Percentiles rank a stretch among this genome's conserved stretches.
Evolutionary conservation across 53 echinoderm and acorn worm species (phyloP).

Genomic region (Echinometra lucunter): DNA sequence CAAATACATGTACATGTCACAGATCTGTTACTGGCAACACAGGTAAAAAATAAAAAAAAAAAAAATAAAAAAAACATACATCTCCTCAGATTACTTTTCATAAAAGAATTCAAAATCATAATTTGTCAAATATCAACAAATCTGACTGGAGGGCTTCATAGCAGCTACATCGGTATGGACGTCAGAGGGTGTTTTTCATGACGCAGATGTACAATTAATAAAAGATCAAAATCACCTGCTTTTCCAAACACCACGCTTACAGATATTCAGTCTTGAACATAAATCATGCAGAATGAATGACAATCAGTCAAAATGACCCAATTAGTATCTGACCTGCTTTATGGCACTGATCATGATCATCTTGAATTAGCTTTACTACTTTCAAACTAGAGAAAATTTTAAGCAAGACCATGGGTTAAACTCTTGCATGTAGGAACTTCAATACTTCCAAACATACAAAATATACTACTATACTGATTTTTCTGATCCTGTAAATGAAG

Average conservation of each 20-base stretch:
- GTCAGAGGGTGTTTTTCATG: not conserved
- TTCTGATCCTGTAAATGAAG: too few relatives aligned
- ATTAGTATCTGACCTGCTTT: not conserved
- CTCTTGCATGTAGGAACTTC: too few relatives aligned
- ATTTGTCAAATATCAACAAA: not conserved
- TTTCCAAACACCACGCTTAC: not conserved
- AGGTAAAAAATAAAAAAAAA: too few relatives aligned
- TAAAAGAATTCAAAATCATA: not conserved
- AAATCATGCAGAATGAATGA: not conserved
- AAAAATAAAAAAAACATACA: not conserved
- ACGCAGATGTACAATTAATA: not conserved
- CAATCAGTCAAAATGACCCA: not conserved
- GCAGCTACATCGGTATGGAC: not conserved
- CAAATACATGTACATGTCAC: too few relatives aligned
- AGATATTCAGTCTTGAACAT: not conserved
- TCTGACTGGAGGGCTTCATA: not conserved
- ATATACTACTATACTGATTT: too few relatives aligned
- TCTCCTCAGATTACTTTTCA: not conserved
- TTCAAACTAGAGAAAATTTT: too few relatives aligned
- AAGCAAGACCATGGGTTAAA: too few relatives aligned
- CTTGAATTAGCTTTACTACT: not conserved
- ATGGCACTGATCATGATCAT: not conserved
- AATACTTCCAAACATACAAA: too few relatives aligned
- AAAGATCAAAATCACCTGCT: conserved; percentile 26
- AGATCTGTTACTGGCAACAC: too few relatives aligned